A percentile compares a stretch with the other conserved stretches of the same genome.
These are phyloP conservation scores for Rhyacichthys aspro DNA, from an alignment of 2,797 vertebrate genomes.

Conservation along the genomic window DNA sequence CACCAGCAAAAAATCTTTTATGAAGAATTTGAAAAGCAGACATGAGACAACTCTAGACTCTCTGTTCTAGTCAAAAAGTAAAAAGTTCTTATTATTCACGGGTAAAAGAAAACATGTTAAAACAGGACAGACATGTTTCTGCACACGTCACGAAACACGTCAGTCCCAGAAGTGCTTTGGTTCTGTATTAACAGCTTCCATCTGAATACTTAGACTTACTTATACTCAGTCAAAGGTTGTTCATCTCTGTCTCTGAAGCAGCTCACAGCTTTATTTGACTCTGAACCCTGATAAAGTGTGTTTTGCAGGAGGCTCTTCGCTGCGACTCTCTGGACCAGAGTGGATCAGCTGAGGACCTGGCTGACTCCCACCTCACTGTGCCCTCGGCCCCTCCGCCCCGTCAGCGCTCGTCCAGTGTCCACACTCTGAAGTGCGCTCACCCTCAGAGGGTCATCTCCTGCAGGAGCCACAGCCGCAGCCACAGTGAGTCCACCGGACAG, in stretches of 20 bases:
- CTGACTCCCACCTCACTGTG: conserved; percentile 54
- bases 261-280: too few species aligned
- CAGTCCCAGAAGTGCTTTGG: too few species aligned
- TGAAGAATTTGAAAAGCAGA: neutral
- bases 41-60: neutral
- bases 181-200: too few species aligned
- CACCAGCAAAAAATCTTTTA: neutral
- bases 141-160: too few species aligned
- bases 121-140: too few species aligned
- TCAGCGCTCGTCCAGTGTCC: conserved; percentile 71
- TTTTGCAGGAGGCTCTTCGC: conserved; percentile 70
- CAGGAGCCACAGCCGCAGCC: conserved; percentile 58
- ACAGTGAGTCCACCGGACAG: conserved; percentile 48
- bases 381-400: conserved; percentile 68
- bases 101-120: too few species aligned
- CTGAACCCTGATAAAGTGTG: conserved; percentile 12
- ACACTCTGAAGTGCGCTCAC: conserved; percentile 62
- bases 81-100: too few species aligned
- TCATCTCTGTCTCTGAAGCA: too few species aligned
- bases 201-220: too few species aligned
- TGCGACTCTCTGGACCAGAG: conserved; percentile 73
- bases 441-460: conserved; percentile 72
- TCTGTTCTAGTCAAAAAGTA: too few species aligned
- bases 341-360: conserved; percentile 60
- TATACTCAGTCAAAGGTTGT: too few species aligned